A percentile compares a stretch with the other conserved stretches of the same genome.
Evolutionary conservation across 92 coral and sea anemone genomes (phyloP).

Genomic region (Porites evermanni): DNA sequence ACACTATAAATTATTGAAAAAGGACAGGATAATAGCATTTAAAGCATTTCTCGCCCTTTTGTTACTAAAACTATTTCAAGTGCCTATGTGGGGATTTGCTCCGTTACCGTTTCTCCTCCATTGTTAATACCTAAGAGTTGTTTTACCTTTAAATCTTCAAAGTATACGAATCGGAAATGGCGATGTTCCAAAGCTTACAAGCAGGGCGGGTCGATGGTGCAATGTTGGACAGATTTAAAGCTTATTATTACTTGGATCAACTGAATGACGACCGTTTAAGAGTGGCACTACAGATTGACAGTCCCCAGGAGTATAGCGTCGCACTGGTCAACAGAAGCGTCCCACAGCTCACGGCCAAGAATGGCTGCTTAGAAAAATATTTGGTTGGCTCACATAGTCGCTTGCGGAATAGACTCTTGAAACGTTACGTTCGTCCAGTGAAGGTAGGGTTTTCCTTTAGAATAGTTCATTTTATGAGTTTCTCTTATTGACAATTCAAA

Average conservation of each 20-base stretch:
- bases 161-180: slow-evolving; percentile 47
- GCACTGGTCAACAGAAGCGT: slow-evolving; percentile 54
- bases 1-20: no score
- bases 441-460: slow-evolving; percentile 44
- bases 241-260: slow-evolving; percentile 68
- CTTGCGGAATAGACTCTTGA: slow-evolving; percentile 55
- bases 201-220: slow-evolving; percentile 61
- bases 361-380: slow-evolving; percentile 65
- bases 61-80: no score
- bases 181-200: slow-evolving; percentile 66
- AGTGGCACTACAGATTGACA: slow-evolving; percentile 54
- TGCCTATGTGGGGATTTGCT: no score
- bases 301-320: slow-evolving; percentile 52
- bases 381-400: slow-evolving; percentile 53
- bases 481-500: no score
- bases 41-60: no score
- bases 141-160: not conserved
- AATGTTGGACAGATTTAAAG: slow-evolving; percentile 74
- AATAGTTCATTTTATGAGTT: no score
- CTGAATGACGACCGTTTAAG: slow-evolving; percentile 50
- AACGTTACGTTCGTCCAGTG: slow-evolving; percentile 72
- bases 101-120: not conserved
- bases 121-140: not conserved
- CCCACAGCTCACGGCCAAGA: slow-evolving; percentile 43
- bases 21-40: no score